phyloP scores from a whole-genome alignment of 2,797 vertebrate species.

The Pseudochaenichthys georgianus region DNA sequence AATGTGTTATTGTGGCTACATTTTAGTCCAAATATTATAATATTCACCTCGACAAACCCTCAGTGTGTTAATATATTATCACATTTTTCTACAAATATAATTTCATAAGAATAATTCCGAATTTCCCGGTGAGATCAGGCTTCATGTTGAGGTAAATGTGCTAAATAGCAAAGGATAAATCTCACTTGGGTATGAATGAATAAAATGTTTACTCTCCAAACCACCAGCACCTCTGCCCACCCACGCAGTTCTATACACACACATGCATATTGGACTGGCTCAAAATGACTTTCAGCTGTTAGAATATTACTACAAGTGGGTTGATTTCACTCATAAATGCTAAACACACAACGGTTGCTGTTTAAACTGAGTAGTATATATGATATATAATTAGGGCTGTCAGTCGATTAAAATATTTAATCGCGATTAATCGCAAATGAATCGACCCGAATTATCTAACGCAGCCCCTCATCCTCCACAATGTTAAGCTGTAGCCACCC shows the following conservation, averaged over 20 bases:
- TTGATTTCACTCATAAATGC: constrained; percentile 1
- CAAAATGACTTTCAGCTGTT: constrained; percentile 17
- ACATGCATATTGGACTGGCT: constrained; percentile 4
- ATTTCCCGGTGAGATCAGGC: neutral
- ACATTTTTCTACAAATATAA: neutral
- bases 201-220: constrained; percentile 35
- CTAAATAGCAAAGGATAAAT: constrained; percentile 17
- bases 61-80: neutral
- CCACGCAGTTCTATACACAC: constrained; percentile 16
- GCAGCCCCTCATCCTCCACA: too few species aligned
- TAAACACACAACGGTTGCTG: neutral
- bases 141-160: neutral
- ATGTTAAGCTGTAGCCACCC: too few species aligned
- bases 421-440: too few species aligned
- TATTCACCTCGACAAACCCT: neutral
- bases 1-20: neutral
- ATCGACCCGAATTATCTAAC: too few species aligned
- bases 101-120: neutral
- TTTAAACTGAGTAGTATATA: too few species aligned
- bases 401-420: too few species aligned
- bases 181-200: constrained; percentile 43
- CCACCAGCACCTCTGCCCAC: constrained; percentile 4
- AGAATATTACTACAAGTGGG: neutral
- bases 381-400: too few species aligned
- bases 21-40: neutral